Evolutionary conservation across 2,888 invertebrate genomes (phyloP).

Genomic region (Diadromus collaris): DNA sequence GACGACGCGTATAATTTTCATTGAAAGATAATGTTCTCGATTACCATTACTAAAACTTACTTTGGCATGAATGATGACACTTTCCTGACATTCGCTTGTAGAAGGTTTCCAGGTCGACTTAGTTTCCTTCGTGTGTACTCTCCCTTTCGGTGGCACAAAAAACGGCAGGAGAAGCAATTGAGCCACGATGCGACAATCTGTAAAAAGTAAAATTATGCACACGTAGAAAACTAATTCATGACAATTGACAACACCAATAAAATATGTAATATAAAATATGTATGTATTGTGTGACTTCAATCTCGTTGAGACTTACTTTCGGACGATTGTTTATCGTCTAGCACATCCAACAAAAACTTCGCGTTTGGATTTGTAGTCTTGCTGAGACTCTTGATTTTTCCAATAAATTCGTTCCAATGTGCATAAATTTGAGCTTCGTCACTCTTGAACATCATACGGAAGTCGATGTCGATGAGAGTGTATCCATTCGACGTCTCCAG

Average conservation of each 20-base stretch:
- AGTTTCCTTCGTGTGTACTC: neutral
- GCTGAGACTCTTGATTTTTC: conserved; percentile 5
- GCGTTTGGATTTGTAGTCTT: neutral
- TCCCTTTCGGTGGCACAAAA: conserved; percentile 11
- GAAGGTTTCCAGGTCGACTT: conserved; percentile 15
- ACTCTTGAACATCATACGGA: neutral
- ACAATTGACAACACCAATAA: neutral
- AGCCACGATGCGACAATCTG: conserved; percentile 3
- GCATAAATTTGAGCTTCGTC: neutral
- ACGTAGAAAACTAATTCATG: neutral
- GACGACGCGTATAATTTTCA: neutral
- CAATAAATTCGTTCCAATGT: conserved; percentile 11
- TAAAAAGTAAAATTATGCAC: neutral
- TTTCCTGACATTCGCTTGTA: conserved; percentile 22
- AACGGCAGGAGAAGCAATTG: conserved; percentile 11
- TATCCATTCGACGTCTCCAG: conserved; percentile 12
- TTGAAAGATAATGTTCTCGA: neutral
- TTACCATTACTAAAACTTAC: conserved; percentile 4
- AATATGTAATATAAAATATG: neutral
- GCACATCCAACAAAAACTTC: neutral
- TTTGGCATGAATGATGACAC: conserved; percentile 11
- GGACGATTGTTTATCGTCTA: neutral
- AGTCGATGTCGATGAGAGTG: conserved; percentile 17
- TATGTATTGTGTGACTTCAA: neutral
- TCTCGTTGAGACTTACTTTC: neutral